phyloP scores from a whole-genome alignment of 1,140 invertebrate genomes.

The Thalassaphorura encarpata region DNA sequence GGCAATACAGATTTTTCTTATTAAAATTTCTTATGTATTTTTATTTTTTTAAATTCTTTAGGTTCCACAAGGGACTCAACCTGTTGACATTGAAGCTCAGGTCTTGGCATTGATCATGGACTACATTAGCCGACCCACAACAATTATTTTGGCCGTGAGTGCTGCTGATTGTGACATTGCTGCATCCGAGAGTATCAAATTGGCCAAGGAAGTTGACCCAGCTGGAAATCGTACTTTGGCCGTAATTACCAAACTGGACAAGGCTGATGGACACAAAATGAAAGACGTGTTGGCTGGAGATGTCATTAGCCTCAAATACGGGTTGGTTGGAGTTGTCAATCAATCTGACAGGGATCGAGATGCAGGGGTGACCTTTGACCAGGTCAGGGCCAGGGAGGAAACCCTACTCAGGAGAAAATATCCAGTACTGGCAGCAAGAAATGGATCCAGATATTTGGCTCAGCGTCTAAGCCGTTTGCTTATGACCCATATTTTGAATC shows the following conservation, averaged over 20 bases:
- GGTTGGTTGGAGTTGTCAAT: conserved; percentile 98
- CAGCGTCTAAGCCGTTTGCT: no score
- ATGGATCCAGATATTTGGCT: no score
- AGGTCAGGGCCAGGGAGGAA: no score
- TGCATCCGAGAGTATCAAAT: conserved; percentile 86
- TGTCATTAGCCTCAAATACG: conserved; percentile 94
- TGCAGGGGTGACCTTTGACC: no score
- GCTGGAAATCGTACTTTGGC: conserved; percentile 88
- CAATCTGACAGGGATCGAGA: no score
- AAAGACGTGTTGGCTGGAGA: conserved; percentile 95
- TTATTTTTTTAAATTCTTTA: no score
- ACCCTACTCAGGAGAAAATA: no score
- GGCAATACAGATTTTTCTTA: no score
- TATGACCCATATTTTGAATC: no score
- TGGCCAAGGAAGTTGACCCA: conserved; percentile 87
- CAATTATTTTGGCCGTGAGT: conserved; percentile 81
- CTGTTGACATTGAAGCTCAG: conserved; percentile 76
- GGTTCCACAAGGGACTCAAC: conserved; percentile 81
- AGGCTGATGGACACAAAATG: conserved; percentile 95
- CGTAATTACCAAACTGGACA: conserved; percentile 97
- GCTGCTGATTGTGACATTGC: conserved; percentile 95
- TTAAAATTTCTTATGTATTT: no score
- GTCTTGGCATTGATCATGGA: conserved; percentile 67
- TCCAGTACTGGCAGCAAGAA: no score
- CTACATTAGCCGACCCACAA: conserved; percentile 80